phyloP scores from a whole-genome alignment of 1,140 invertebrate species.

The Cephus cinctus region DNA sequence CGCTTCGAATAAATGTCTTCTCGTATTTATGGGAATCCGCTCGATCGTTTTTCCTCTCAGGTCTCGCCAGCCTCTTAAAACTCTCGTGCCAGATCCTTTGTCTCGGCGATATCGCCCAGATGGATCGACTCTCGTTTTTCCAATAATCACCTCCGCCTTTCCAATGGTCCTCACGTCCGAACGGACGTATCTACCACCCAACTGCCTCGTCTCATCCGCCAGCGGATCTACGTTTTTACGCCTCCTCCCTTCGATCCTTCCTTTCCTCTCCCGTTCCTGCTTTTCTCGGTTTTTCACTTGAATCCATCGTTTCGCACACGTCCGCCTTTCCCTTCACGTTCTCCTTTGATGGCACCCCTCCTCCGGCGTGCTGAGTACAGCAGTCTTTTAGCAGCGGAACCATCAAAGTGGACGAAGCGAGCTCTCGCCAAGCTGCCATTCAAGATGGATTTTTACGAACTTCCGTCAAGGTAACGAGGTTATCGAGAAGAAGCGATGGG shows the following conservation, averaged over 20 bases:
- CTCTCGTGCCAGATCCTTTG: conserved; percentile 8
- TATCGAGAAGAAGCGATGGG: no score
- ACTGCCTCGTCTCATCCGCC: neutral
- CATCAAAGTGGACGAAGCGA: no score
- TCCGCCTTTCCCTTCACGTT: neutral
- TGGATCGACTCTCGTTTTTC: conserved; percentile 16
- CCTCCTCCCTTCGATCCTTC: conserved; percentile 3
- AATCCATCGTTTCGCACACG: conserved; percentile 3
- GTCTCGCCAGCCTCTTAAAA: neutral
- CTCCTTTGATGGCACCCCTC: no score
- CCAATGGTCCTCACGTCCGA: neutral
- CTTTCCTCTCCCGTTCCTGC: neutral
- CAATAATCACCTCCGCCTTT: conserved; percentile 8
- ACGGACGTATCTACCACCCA: no score
- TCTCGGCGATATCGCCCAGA: conserved; percentile 14
- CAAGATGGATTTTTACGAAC: no score
- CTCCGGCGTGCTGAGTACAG: no score
- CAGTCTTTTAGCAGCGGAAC: no score
- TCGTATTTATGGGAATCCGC: conserved; percentile 9
- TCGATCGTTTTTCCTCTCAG: conserved; percentile 9
- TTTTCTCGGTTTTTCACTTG: conserved; percentile 7
- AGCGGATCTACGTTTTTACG: conserved; percentile 3
- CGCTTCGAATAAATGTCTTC: no score
- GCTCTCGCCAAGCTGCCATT: no score
- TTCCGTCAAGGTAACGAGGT: no score